Base-by-base conservation (phyloP, 2,797 vertebrate genomes). In the Tenualosa ilisha region DNA sequence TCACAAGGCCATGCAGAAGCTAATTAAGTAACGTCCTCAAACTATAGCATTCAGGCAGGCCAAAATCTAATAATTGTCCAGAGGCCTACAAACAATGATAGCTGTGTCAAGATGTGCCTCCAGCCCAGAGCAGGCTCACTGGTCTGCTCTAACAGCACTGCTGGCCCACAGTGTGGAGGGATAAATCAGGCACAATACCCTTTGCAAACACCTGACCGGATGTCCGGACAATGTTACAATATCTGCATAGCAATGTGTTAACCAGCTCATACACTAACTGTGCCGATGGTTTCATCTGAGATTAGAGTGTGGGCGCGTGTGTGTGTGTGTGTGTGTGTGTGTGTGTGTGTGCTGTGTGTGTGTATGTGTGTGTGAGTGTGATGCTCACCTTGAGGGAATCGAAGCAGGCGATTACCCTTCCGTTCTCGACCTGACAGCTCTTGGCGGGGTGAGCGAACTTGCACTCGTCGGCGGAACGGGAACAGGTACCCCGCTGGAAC, bases 351-450 rank as follows among this genome's bases (percentile, higher is more conserved):
- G n/a, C n/a, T 65, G 63, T 26, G 63, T 31, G 26, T 65, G 63
- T 65, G 63, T 26, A 22, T 0, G 22, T 63, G 63, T 13, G 7
- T 65, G 24, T 65, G 31, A 0, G 31, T 61, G 56, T 49, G 49
- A 40, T 88, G 92, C 96, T 97, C 97, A 99, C 98, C 98, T 99
- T 99, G 86, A 99, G 96, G 43, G 98, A 99, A 95, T 99, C 98
- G 93, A 99, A 99, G 96, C 98, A 99, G 89, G 98, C 98, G 85
- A 99, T 97, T 94, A 99, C 98, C 84, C 98, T 96, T 89, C 98
- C 98, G 61, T 99, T 99, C 95, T 99, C 98, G 96, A 99, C 97
- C 91, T 99, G 98, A 95, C 98, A 99, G 94, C 97, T 97, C 93
- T 97, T 96, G 86, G 98, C 97, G 0, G 98, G 98, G 91, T 99